Conservation (phyloP, 92 coral and sea anemone genomes). For the Paramuricea clavata region DNA sequence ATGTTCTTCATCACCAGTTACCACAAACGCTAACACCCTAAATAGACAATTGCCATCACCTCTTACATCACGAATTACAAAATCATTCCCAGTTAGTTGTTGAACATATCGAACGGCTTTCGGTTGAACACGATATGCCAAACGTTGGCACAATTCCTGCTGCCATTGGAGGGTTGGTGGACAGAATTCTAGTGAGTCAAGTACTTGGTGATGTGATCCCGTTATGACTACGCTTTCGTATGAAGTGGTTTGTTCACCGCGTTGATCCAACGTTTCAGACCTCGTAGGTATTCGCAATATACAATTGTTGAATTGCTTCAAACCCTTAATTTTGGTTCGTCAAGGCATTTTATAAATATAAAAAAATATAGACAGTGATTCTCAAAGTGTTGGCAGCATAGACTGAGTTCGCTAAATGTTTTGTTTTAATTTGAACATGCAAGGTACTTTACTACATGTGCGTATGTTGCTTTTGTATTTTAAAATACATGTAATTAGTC, state of each 20-base stretch:
- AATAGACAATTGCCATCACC: conserved; percentile 29
- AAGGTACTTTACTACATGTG: no score
- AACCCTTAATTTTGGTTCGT: conserved; percentile 23
- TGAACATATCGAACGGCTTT: background rate
- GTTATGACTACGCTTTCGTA: conserved; percentile 1
- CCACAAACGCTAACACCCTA: conserved; percentile 20
- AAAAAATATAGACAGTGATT: background rate
- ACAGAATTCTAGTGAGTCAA: background rate
- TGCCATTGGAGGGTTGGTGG: conserved; percentile 37
- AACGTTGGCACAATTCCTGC: conserved; percentile 30
- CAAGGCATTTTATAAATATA: conserved; percentile 17
- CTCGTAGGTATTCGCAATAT: conserved; percentile 12
- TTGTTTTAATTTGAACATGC: no score
- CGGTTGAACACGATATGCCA: conserved; percentile 1
- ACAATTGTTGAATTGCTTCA: conserved; percentile 20
- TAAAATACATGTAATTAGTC: no score
- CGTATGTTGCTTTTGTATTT: no score
- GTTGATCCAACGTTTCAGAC: conserved; percentile 2
- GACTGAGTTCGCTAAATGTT: no score
- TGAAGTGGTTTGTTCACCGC: background rate
- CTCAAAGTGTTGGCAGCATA: no score
- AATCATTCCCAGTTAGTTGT: conserved; percentile 16
- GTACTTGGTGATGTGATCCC: conserved; percentile 4
- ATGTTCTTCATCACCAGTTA: conserved; percentile 28
- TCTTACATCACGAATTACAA: conserved; percentile 21